Conservation (phyloP, 2,113 vertebrate species). For the Clarias gariepinus region DNA sequence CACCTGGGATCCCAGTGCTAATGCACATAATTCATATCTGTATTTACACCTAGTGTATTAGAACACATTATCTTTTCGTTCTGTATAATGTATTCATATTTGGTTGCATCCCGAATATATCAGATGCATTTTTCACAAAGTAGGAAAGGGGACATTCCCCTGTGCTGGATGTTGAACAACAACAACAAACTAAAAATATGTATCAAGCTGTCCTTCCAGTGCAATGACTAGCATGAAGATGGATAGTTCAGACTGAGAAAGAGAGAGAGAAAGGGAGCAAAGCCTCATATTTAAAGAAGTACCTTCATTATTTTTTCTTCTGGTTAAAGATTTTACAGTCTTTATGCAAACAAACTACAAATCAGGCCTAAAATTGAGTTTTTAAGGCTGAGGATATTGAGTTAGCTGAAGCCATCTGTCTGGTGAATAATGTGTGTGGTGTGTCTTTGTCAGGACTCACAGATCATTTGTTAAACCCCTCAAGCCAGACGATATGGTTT, state of each 20-base stretch:
- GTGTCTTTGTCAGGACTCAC: slow-evolving; percentile 3
- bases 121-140: background rate
- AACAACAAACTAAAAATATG: slow-evolving; percentile 19
- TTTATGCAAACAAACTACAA: slow-evolving; percentile 15
- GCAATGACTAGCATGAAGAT: background rate
- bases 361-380: slow-evolving; percentile 13
- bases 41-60: background rate
- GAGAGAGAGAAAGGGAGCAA: background rate
- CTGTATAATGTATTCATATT: background rate
- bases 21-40: background rate
- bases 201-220: background rate
- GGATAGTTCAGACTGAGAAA: background rate
- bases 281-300: background rate
- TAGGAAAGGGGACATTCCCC: background rate
- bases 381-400: slow-evolving; percentile 8
- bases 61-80: background rate
- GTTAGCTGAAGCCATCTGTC: slow-evolving; percentile 19
- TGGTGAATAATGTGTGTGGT: slow-evolving; percentile 22
- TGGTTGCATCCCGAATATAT: background rate
- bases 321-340: background rate
- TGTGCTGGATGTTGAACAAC: background rate
- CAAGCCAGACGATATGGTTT: background rate
- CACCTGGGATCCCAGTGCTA: background rate
- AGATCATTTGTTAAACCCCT: slow-evolving; percentile 12
- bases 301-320: background rate